Evolutionary conservation across 1,140 invertebrate species (phyloP).

Genomic region (Apis mellifera): DNA sequence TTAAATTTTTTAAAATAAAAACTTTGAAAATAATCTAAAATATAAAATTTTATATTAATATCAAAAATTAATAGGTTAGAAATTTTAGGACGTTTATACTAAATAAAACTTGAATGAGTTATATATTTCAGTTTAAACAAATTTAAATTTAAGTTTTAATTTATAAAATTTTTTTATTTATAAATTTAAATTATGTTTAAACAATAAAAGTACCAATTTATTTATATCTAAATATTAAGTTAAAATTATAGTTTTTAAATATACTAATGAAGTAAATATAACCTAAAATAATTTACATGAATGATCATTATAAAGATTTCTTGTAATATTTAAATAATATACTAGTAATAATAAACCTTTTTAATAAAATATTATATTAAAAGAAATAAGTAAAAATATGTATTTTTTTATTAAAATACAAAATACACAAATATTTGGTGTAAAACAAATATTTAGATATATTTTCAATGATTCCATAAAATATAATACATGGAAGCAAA

Average conservation of each 20-base stretch:
- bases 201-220: not conserved
- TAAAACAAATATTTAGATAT: not conserved
- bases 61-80: not conserved
- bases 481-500: conserved; percentile 37
- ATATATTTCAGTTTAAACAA: no score
- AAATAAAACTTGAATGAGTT: no score
- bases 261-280: not conserved
- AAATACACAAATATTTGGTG: not conserved
- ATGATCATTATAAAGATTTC: not conserved
- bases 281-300: not conserved
- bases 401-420: not conserved
- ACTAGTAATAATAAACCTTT: not conserved
- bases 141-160: no score
- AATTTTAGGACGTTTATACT: not conserved
- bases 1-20: not conserved
- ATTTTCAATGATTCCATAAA: conserved; percentile 10
- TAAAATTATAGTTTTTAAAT: not conserved
- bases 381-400: not conserved
- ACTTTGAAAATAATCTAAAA: no score
- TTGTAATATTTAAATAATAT: not conserved
- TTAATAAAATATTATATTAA: not conserved
- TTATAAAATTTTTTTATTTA: not conserved
- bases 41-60: no score
- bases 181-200: not conserved
- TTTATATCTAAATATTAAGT: not conserved